A percentile compares a stretch with the other conserved stretches of the same genome.
phyloP scores from a whole-genome alignment of 1,140 invertebrate species.

The Solenopsis fugax region DNA sequence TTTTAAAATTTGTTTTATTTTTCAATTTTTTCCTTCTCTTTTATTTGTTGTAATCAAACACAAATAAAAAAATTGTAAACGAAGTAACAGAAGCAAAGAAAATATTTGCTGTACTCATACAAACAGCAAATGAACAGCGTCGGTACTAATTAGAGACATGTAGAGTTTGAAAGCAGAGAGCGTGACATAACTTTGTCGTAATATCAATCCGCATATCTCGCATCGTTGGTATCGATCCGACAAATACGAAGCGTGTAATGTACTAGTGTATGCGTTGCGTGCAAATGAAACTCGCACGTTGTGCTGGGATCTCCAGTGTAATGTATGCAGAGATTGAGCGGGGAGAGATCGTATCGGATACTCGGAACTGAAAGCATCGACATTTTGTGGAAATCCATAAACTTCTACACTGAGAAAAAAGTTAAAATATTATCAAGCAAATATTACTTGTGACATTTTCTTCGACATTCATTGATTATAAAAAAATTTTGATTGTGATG shows the following conservation, averaged over 20 bases:
- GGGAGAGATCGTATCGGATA: conserved; percentile 22
- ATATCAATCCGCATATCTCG: conserved; percentile 30
- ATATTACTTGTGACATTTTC: too few species aligned
- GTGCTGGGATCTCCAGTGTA: conserved; percentile 6
- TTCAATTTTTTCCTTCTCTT: background rate
- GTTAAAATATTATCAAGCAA: too few species aligned
- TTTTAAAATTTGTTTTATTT: conserved; percentile 11
- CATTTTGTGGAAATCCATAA: background rate
- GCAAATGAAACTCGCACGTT: conserved; percentile 27
- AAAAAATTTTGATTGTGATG: too few species aligned
- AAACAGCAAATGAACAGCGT: conserved; percentile 7
- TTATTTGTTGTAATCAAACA: background rate
- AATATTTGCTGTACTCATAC: background rate
- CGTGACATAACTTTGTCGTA: conserved; percentile 25
- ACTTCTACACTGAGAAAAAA: too few species aligned
- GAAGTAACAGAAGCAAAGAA: background rate
- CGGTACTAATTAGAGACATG: conserved; percentile 15
- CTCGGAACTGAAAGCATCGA: background rate
- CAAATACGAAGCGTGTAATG: conserved; percentile 30
- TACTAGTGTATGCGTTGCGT: conserved; percentile 17
- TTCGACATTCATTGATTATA: too few species aligned
- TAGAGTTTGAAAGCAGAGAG: conserved; percentile 19
- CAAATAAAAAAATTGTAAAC: conserved; percentile 3
- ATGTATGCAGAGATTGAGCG: conserved; percentile 25
- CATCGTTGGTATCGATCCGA: conserved; percentile 30